Conservation (phyloP, 1,140 invertebrate species). For the Delia radicum region DNA sequence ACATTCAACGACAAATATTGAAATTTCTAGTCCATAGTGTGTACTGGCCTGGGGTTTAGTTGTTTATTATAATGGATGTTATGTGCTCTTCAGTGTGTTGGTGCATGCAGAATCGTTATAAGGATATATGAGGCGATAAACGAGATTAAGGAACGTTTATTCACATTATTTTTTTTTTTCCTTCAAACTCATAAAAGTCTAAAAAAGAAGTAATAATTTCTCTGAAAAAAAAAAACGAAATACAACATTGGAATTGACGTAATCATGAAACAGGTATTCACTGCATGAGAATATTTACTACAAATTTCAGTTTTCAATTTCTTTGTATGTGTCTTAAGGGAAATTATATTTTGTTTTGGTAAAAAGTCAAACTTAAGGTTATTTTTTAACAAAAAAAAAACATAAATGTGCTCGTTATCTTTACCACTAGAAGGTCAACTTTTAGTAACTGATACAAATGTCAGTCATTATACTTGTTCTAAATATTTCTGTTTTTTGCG, state of each 20-base stretch:
- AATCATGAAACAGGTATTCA: constrained; percentile 23
- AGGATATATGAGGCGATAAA: constrained; percentile 47
- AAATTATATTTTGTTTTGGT: constrained; percentile 38
- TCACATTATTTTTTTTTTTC: constrained; percentile 20
- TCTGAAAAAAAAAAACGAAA: neutral
- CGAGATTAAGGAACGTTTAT: constrained; percentile 46
- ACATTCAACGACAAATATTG: too few relatives aligned
- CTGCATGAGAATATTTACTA: constrained; percentile 31
- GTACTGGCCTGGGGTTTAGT: constrained; percentile 31
- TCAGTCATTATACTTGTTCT: neutral
- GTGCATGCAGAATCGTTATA: constrained; percentile 29
- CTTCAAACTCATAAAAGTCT: neutral
- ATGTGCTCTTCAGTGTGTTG: constrained; percentile 18
- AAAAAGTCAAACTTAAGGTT: neutral
- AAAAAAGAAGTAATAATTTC: constrained; percentile 32
- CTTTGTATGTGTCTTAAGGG: constrained; percentile 45
- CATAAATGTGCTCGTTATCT: neutral
- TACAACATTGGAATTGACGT: constrained; percentile 25
- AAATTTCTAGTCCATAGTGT: too few relatives aligned
- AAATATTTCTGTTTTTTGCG: neutral
- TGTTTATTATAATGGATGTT: constrained; percentile 49
- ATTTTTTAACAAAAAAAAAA: neutral
- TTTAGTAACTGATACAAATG: neutral
- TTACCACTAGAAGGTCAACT: constrained; percentile 5
- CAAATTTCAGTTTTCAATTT: constrained; percentile 38